These are phyloP conservation scores for Atta colombica DNA, from an alignment of 1,140 invertebrate genomes.

Conservation along the genomic window DNA sequence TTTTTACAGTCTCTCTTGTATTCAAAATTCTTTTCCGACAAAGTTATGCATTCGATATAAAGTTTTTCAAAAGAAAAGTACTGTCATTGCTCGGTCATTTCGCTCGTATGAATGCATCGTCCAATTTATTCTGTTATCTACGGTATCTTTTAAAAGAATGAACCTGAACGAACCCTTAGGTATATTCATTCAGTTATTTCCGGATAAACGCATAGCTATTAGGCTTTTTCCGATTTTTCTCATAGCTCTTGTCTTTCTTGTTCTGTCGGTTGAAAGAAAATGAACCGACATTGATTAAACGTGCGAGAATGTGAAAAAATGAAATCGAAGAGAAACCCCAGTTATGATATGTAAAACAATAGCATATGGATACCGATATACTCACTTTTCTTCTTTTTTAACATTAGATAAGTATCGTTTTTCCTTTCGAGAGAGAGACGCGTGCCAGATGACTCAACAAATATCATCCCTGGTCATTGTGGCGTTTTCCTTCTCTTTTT, in stretches of 20 bases:
- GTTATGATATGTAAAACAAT: constrained; percentile 40
- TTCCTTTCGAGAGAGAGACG: not conserved
- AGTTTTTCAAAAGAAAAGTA: not conserved
- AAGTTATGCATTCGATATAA: not conserved
- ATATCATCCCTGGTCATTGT: constrained; percentile 58
- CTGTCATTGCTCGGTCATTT: not conserved
- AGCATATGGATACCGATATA: not conserved
- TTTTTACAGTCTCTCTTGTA: not conserved
- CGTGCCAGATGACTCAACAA: constrained; percentile 44
- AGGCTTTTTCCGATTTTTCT: not conserved
- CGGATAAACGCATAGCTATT: not conserved
- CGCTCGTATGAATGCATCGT: not conserved
- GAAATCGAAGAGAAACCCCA: not conserved
- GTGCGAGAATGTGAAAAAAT: not conserved
- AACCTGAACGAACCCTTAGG: no score
- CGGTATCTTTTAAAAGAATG: not conserved
- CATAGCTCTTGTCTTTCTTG: not conserved
- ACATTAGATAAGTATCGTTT: not conserved
- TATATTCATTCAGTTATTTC: constrained; percentile 50
- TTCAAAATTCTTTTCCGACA: not conserved
- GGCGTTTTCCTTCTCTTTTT: not conserved
- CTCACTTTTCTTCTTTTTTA: constrained; percentile 8
- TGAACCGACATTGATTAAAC: constrained; percentile 53
- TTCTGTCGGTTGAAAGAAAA: constrained; percentile 4
- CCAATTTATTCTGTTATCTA: constrained; percentile 26